Percentiles rank a stretch among this genome's conserved stretches.
Evolutionary conservation across 2,888 invertebrate genomes (phyloP).

Genomic region (Drosophila tripunctata): DNA sequence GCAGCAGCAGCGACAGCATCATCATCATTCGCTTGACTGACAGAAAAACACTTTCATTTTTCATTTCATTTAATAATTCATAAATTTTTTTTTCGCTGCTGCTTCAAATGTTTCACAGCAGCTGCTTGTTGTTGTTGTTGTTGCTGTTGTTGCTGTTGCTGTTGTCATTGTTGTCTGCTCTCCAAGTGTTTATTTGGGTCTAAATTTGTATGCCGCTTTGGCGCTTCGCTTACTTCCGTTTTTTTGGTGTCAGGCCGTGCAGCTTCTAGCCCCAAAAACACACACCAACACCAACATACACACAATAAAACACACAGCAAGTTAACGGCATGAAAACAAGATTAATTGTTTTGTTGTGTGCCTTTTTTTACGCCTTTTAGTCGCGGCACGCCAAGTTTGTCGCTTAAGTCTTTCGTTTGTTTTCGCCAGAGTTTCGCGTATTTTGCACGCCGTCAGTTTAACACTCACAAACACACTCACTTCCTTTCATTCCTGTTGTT

Average conservation of each 20-base stretch:
- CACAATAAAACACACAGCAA: constrained; percentile 5
- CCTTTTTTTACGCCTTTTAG: constrained; percentile 63
- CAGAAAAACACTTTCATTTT: constrained; percentile 76
- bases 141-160: constrained; percentile 10
- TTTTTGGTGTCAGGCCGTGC: constrained; percentile 51
- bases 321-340: constrained; percentile 34
- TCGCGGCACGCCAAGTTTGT: constrained; percentile 66
- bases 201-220: constrained; percentile 63
- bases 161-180: constrained; percentile 30
- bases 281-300: constrained; percentile 8
- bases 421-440: constrained; percentile 47
- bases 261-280: constrained; percentile 50
- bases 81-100: constrained; percentile 36
- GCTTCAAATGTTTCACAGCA: constrained; percentile 53
- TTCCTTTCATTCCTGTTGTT: constrained; percentile 64
- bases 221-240: constrained; percentile 70
- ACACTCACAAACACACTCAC: constrained; percentile 39
- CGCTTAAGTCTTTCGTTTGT: constrained; percentile 69
- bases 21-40: constrained; percentile 51
- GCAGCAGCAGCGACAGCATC: constrained; percentile 33
- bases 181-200: constrained; percentile 66
- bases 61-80: constrained; percentile 77
- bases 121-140: constrained; percentile 24
- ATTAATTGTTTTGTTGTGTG: constrained; percentile 47
- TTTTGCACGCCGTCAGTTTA: constrained; percentile 50